phyloP scores from a whole-genome alignment of 2,113 vertebrate species.

The Regulus satrapa region DNA sequence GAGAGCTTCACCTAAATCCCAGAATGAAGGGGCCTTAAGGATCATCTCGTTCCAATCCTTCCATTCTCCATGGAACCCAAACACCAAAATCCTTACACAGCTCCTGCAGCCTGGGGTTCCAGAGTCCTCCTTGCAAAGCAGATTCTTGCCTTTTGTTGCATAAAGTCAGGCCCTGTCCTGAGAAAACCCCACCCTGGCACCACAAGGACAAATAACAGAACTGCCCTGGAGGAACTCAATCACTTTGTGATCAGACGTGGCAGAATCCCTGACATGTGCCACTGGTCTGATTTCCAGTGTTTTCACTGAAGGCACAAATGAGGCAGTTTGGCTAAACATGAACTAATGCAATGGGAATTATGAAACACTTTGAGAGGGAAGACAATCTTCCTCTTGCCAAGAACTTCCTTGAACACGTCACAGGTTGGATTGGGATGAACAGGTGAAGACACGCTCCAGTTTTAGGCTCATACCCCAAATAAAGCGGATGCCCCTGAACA shows the following conservation, averaged over 20 bases:
- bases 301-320: background rate
- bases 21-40: background rate
- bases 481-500: background rate
- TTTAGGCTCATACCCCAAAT: background rate
- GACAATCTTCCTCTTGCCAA: rapidly evolving
- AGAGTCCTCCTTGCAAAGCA: background rate
- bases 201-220: background rate
- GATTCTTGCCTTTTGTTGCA: no score
- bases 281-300: rapidly evolving
- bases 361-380: background rate
- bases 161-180: background rate
- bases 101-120: rapidly evolving
- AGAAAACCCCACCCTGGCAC: background rate
- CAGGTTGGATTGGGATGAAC: background rate
- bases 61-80: background rate
- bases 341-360: background rate
- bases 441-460: rapidly evolving
- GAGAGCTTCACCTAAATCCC: background rate
- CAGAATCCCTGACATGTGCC: background rate
- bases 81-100: background rate
- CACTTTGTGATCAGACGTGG: background rate
- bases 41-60: background rate
- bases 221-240: background rate
- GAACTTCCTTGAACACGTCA: rapidly evolving
- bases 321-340: background rate